These are phyloP conservation scores for Nymphalis io DNA, from an alignment of 1,140 invertebrate species.

Conservation along the genomic window DNA sequence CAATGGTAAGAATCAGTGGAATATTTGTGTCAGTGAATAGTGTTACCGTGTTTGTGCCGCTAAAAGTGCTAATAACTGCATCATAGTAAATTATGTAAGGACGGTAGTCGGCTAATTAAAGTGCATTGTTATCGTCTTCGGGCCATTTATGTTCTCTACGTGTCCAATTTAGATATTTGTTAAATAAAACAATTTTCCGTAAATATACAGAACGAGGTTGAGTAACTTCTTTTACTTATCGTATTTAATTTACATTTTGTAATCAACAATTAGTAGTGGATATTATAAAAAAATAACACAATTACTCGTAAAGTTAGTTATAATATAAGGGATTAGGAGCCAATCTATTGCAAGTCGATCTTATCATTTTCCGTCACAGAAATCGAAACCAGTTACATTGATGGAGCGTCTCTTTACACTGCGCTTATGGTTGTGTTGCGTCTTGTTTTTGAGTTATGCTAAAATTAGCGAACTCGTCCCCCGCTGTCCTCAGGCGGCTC, in stretches of 20 bases:
- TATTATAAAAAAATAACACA: not conserved
- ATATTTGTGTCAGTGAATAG: conserved; percentile 62
- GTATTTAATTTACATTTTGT: conserved; percentile 4
- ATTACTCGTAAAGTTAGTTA: not conserved
- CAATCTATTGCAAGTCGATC: not conserved
- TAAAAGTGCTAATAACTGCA: conserved; percentile 28
- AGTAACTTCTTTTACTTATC: conserved; percentile 15
- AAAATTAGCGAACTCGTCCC: conserved; percentile 70
- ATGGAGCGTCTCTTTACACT: conserved; percentile 9
- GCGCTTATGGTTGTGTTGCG: conserved; percentile 32
- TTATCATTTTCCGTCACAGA: conserved; percentile 2
- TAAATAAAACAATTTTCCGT: not conserved
- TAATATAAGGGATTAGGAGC: not conserved
- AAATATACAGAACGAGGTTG: not conserved
- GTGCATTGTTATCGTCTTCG: conserved; percentile 14
- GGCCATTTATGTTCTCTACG: not conserved
- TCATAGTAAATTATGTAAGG: conserved; percentile 18
- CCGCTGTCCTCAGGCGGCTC: conserved; percentile 53
- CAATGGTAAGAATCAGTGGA: conserved; percentile 71
- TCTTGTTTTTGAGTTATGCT: conserved; percentile 65
- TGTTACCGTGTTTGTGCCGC: conserved; percentile 32
- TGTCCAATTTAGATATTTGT: conserved; percentile 9
- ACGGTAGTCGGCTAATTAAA: conserved; percentile 22
- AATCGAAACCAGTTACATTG: conserved; percentile 25
- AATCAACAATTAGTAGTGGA: not conserved